Conservation (phyloP, 2,113 vertebrate species). For the Hypocryptadius cinnamomeus region DNA sequence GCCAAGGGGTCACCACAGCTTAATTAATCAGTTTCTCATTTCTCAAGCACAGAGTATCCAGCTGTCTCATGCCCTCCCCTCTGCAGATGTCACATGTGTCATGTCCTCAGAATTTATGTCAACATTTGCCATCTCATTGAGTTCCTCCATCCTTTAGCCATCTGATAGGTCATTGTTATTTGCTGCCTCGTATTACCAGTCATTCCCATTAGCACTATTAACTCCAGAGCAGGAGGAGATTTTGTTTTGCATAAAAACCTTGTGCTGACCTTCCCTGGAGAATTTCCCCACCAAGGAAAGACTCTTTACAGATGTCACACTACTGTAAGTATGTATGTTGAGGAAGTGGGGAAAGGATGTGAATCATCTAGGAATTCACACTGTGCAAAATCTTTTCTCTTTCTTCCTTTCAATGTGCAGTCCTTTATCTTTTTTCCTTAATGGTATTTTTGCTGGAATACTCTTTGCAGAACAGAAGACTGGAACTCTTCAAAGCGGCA, state of each 20-base stretch:
- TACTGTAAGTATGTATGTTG: neutral
- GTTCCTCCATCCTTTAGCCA: neutral
- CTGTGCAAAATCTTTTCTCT: neutral
- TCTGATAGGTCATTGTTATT: neutral
- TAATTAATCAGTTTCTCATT: constrained; percentile 36
- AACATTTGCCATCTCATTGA: neutral
- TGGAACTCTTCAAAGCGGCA: neutral
- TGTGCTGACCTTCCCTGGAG: neutral
- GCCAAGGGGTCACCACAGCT: neutral
- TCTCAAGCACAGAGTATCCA: neutral
- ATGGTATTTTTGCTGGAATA: constrained; percentile 35
- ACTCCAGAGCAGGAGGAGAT: neutral
- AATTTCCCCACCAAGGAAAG: neutral
- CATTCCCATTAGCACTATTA: neutral
- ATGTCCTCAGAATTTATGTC: constrained; percentile 21
- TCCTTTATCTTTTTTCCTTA: neutral
- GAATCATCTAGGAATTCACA: neutral
- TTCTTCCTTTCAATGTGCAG: neutral
- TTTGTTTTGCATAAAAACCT: neutral
- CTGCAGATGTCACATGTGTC: neutral
- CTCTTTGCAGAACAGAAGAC: constrained; percentile 38
- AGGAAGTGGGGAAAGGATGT: neutral
- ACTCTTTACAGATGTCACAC: neutral
- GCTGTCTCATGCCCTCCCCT: neutral
- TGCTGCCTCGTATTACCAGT: neutral